phyloP scores from a whole-genome alignment of 2,888 invertebrate species.

The Halocaridina rubra region DNA sequence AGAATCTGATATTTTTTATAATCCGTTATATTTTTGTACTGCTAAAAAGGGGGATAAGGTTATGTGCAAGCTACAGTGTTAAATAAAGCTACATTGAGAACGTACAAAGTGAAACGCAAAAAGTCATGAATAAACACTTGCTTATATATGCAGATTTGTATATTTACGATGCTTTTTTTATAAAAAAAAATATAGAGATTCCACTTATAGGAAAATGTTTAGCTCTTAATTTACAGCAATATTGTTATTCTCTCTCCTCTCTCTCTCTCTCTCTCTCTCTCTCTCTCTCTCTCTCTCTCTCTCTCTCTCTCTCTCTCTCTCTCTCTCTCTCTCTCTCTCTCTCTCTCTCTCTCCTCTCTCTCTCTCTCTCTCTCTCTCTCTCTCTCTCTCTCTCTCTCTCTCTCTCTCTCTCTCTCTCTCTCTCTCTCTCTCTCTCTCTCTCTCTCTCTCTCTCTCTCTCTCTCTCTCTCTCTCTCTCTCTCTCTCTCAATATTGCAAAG shows the following conservation, averaged over 20 bases:
- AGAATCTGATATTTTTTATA: no score
- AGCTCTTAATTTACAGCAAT: no score
- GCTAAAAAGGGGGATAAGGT: not conserved
- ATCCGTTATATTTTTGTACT: no score
- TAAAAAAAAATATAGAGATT: no score
- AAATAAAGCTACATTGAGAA: no score
- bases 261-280: no score
- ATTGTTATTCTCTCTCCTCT: no score
- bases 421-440: constrained; percentile 11
- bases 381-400: constrained; percentile 24
- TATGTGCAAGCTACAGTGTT: not conserved
- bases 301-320: not conserved
- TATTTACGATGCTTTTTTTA: no score
- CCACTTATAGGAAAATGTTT: no score
- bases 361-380: not conserved
- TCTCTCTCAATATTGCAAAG: not conserved
- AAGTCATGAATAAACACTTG: no score
- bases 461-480: constrained; percentile 1
- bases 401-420: constrained; percentile 5
- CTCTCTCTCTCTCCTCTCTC: not conserved
- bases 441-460: not conserved
- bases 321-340: not conserved
- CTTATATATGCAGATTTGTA: no score
- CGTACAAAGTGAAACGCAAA: no score
- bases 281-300: not conserved